Conservation (phyloP, 2,797 vertebrate genomes). For the Esox masquinongy region DNA sequence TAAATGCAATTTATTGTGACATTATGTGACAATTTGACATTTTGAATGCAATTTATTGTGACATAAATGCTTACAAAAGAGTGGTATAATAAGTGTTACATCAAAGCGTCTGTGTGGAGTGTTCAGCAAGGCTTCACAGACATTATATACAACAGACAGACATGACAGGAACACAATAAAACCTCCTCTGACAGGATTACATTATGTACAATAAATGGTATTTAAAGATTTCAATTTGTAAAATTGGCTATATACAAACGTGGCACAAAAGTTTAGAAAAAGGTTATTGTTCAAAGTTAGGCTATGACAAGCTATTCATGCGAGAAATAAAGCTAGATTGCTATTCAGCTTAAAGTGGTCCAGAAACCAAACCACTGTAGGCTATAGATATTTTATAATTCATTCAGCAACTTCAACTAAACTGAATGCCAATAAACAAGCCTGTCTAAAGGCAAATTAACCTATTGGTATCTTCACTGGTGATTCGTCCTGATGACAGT, state of each 20-base stretch:
- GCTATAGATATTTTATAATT: conserved; percentile 33
- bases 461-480: neutral
- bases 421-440: conserved; percentile 38
- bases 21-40: conserved; percentile 18
- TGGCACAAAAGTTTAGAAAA: conserved; percentile 5
- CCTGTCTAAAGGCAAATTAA: neutral
- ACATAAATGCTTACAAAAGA: conserved; percentile 73
- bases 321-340: conserved; percentile 47
- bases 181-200: neutral
- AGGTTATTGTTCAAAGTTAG: conserved; percentile 11
- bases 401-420: conserved; percentile 44
- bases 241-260: neutral
- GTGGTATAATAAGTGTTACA: conserved; percentile 55
- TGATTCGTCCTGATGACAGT: neutral
- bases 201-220: conserved; percentile 3
- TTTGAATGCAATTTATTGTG: conserved; percentile 68
- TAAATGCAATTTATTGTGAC: too few relatives aligned
- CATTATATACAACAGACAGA: conserved; percentile 34
- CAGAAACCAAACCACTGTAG: conserved; percentile 41
- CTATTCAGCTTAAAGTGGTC: conserved; percentile 41
- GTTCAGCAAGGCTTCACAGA: conserved; percentile 44
- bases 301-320: conserved; percentile 38
- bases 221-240: neutral
- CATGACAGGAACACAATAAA: conserved; percentile 1
- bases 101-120: conserved; percentile 45